Base-by-base conservation (phyloP, 2,888 invertebrate species). In the Acanthococcus lagerstroemiae region DNA sequence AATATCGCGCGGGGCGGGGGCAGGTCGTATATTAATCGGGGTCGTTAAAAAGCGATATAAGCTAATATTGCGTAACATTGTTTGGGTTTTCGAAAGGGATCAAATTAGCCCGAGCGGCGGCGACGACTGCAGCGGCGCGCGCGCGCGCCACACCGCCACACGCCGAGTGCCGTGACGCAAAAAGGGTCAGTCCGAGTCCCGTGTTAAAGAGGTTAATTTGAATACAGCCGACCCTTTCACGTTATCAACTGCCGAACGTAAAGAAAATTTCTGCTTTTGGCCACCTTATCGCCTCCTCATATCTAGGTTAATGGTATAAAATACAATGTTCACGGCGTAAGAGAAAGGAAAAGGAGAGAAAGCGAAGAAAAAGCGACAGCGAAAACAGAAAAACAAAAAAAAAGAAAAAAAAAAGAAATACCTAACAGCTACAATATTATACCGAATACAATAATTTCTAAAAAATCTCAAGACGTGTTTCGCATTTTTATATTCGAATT, bases 261-360 rank as follows among this genome's bases (percentile, higher is more conserved):
- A 55, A 46, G 60, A 27, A 60, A 60, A 60, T 46, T 60, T 60
- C 26, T 48, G 48, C 27, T 48, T 60, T 46, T 60, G 60, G 60
- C 60, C 21, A 60, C 15, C 26, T 60, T 60, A 60, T 60, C 60
- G 48, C 48, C 26, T 60, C 60, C 27, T 60, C 26, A 60, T 60
- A 60, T 60, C 60, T 60, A 60, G 60, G 60, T 60, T 60, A 60
- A 60, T 60, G 60, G 60, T 60, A 60, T 60, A 60, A 60, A 60
- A 48, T 60, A 60, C 60, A 60, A 60, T 60, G 60, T 60, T 60
- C 48, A 60, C 48, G 60, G 46, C 22, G 48, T 26, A 26, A 26
- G 45, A 7, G 6, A 15, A 37, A 37, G 37, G 15, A 19, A 19
- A 45, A 45, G 19, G 6, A 45, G 19, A 37, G 37, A 37, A 37